Conservation (phyloP, 2,113 vertebrate genomes). For the Thryonomys swinderianus region DNA sequence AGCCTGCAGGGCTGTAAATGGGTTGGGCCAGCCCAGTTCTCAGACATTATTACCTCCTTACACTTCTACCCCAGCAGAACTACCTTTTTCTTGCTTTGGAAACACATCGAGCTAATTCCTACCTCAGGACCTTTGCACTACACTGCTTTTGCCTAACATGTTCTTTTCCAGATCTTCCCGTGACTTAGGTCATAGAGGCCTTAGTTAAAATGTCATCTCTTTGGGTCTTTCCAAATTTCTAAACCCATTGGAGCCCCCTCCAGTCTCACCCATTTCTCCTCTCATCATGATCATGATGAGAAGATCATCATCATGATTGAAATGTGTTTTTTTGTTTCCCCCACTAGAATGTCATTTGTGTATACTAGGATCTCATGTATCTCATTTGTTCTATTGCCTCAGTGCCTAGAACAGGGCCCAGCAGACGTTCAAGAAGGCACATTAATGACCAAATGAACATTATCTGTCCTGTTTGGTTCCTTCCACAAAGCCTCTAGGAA, state of each 20-base stretch:
- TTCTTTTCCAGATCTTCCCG: background rate
- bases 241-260: background rate
- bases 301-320: too few relatives aligned
- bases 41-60: background rate
- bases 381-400: background rate
- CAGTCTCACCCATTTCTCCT: background rate
- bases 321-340: background rate
- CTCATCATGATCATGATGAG: background rate
- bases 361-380: background rate
- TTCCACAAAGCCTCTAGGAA: background rate
- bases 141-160: background rate
- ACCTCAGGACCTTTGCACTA: slow-evolving; percentile 4
- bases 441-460: background rate
- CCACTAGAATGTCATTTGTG: background rate
- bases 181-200: background rate
- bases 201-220: background rate
- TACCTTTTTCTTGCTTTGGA: background rate
- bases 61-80: too few relatives aligned
- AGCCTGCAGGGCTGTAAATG: too few relatives aligned
- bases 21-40: background rate
- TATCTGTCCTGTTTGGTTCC: background rate
- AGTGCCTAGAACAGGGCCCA: background rate
- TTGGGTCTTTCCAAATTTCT: background rate
- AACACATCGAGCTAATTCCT: background rate
- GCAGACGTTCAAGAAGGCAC: background rate